Evolutionary conservation across 2,888 invertebrate species (phyloP), one percentile per base, ranked within the genome.

Genomic region (Psococerastis gibbosa): DNA sequence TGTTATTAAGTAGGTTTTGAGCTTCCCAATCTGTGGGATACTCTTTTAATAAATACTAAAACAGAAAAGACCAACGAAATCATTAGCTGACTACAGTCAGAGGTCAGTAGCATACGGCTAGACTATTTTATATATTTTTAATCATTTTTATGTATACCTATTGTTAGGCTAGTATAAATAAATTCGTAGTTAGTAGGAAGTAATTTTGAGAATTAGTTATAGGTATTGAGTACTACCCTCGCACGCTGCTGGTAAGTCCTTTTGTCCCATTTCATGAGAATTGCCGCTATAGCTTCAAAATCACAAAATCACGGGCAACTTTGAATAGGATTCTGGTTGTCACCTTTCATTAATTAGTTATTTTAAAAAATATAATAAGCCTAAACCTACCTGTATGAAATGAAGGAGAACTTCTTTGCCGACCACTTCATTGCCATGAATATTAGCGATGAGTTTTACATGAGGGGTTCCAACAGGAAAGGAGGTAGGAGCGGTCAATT

Each of bases 371-470:
- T n/a, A n/a, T 41, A 41, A 18, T 16, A 16, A 15, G 5, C 32
- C 5, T 18, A 42, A 33, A 43, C 49, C 52, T 55, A 66, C 67
- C 53, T 64, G 56, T 32, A 63, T 52, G 49, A 78, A 64, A 49
- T 71, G 68, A 2, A 78, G 60, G 35, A 80, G 59, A 46, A 79
- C 54, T 60, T 79, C 78, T 42, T 76, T 62, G 4, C 79, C 78
- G 3, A 75, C 71, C 1, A 68, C 65, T 57, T 72, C 78, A 56
- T 78, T 74, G 23, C 80, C 81, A 56, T 81, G 80, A 64, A 81
- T 78, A 57, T 78, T 79, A 22, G 69, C 79, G 32, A 81, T 65
- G 50, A 77, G 68, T 59, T 79, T 79, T 45, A 81, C 70, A 57
- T 78, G 75, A 2, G 79, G 79, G 47, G 74, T 57, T 2, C 63